Conservation (phyloP, 64 coral and sea anemone genomes). For the Hydrozoanthus tunicans region DNA sequence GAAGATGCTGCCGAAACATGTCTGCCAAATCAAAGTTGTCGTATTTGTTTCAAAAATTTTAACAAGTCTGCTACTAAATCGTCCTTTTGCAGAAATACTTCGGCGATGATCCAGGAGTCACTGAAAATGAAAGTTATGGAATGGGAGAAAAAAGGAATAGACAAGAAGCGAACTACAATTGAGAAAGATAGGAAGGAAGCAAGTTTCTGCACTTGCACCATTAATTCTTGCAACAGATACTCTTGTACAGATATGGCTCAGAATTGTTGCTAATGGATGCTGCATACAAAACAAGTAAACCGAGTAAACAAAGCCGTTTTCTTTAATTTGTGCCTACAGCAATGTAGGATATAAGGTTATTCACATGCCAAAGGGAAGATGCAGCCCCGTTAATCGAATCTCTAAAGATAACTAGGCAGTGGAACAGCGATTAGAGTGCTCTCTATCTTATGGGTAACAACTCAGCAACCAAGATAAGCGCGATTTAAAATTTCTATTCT, state of each 20-base stretch:
- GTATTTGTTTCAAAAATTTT: too few species aligned
- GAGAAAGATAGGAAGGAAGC: neutral
- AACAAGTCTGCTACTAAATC: too few species aligned
- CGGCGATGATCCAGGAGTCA: conserved; percentile 50
- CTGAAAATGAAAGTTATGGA: conserved; percentile 29
- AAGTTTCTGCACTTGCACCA: conserved; percentile 67
- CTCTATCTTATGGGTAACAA: conserved; percentile 62
- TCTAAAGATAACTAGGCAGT: conserved; percentile 23
- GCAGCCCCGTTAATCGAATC: conserved; percentile 43
- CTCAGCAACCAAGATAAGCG: conserved; percentile 59
- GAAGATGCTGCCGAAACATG: too few species aligned
- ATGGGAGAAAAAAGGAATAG: conserved; percentile 27
- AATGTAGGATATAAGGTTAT: conserved; percentile 72
- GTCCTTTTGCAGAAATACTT: neutral
- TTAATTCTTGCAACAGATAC: conserved; percentile 50
- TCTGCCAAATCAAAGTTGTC: too few species aligned
- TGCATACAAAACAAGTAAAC: conserved; percentile 66
- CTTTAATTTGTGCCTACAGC: conserved; percentile 57
- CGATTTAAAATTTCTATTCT: conserved; percentile 11
- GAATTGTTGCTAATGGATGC: conserved; percentile 67
- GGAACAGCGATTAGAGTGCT: conserved; percentile 49
- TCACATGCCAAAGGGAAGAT: conserved; percentile 64
- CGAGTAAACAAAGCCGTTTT: conserved; percentile 38
- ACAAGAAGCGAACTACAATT: neutral
- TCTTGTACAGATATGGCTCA: conserved; percentile 30